These are phyloP conservation scores for Eupithecia dodoneata DNA, from an alignment of 2,888 invertebrate species.

Conservation along the genomic window DNA sequence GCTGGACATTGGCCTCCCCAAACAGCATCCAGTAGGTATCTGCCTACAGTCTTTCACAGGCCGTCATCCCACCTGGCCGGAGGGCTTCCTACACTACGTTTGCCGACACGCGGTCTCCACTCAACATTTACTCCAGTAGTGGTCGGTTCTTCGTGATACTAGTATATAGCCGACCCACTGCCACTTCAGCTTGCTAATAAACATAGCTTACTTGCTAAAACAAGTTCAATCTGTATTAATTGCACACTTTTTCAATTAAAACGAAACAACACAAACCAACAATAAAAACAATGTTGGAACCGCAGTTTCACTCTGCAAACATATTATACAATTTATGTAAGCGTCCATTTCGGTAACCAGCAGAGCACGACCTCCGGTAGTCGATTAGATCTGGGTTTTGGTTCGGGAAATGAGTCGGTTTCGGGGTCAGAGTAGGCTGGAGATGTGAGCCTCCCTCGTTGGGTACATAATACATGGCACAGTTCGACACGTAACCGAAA, in stretches of 20 bases:
- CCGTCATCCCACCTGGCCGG: too few species aligned
- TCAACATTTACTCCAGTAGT: too few species aligned
- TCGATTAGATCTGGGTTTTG: slow-evolving; percentile 44
- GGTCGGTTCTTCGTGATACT: too few species aligned
- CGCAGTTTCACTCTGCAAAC: slow-evolving; percentile 56
- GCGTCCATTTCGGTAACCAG: slow-evolving; percentile 53
- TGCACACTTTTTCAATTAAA: slow-evolving; percentile 51
- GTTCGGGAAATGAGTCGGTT: slow-evolving; percentile 36
- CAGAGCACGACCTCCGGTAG: slow-evolving; percentile 46
- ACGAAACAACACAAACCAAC: slow-evolving; percentile 54
- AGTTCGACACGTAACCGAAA: slow-evolving; percentile 27
- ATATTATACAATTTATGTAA: slow-evolving; percentile 59
- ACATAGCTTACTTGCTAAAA: too few species aligned
- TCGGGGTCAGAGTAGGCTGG: slow-evolving; percentile 52
- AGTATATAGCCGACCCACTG: too few species aligned
- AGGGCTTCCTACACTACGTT: too few species aligned
- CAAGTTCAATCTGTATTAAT: slow-evolving; percentile 15
- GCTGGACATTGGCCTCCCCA: too few species aligned
- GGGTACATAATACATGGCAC: slow-evolving; percentile 40
- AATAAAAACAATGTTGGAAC: slow-evolving; percentile 54
- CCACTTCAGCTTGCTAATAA: too few species aligned
- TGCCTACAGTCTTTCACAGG: too few species aligned
- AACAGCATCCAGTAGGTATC: too few species aligned
- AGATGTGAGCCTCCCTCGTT: slow-evolving; percentile 52
- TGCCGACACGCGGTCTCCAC: too few species aligned